Evolutionary conservation across 2,888 invertebrate species (phyloP), one percentile per base, ranked within the genome.

Genomic region (Subacronicta megacephala): DNA sequence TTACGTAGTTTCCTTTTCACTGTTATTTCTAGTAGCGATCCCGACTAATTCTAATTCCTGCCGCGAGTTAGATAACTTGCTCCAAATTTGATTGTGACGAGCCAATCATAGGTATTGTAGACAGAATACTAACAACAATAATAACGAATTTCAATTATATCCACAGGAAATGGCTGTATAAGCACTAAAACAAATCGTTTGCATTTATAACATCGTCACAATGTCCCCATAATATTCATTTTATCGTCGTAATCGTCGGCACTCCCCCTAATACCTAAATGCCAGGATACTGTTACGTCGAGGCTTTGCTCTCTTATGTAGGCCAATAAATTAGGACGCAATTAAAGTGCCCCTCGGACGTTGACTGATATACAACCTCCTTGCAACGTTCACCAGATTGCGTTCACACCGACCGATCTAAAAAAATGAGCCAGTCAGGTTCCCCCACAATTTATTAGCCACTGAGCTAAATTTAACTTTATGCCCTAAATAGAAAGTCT

Each of bases 361-460:
- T 86, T 92, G 93, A 92, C 90, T 91, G 92, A 93, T 93, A 90
- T 92, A 93, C 85, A 85, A 80, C 87, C 89, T 87, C 77, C 78
- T 84, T 83, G 82, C 84, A 84, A 72, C 78, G 78, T 71, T 80
- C 76, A 74, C 77, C 65, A 82, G 80, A 83, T 87, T 85, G 80
- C 80, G 78, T 80, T 75, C 69, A 76, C 72, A 75, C 71, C 77
- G 70, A 75, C 73, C 83, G 78, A 78, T 78, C 78, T 77, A 80
- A 85, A 88, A 84, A 90, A 91, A 89, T 85, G 80, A 83, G 65
- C 47, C 23, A 64, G 38, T 13, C 53, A 36, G 45, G 40, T 45
- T 36, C 10, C 49, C 40, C 47, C 9, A 46, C 50, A 60, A 73
- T 75, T 75, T 73, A 75, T 72, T 68, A 68, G 61, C 29, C 40